Percentiles rank a stretch among this genome's conserved stretches.
Conservation (phyloP, 1,140 invertebrate species). For the Drosophila persimilis region DNA sequence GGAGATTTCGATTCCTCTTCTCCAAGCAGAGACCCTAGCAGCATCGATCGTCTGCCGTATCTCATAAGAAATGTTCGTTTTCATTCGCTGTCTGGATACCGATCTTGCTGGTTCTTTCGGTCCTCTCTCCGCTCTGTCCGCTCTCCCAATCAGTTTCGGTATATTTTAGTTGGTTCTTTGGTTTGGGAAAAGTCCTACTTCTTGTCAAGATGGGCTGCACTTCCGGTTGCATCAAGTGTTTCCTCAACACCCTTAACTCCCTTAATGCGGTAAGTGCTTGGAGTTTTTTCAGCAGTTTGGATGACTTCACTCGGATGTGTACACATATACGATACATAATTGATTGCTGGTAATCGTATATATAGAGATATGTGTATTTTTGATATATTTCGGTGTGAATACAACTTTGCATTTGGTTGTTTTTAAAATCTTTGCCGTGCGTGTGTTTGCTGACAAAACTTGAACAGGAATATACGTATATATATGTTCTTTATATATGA, state of each 20-base stretch:
- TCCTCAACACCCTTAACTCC: conserved; percentile 66
- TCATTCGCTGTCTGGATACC: conserved; percentile 39
- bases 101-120: conserved; percentile 26
- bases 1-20: conserved; percentile 2
- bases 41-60: background rate
- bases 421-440: no score
- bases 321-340: no score
- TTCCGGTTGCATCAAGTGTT: conserved; percentile 68
- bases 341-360: background rate
- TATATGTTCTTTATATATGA: background rate
- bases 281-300: background rate
- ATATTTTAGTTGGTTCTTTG: conserved; percentile 1
- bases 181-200: background rate
- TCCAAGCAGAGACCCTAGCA: no score
- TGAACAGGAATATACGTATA: background rate
- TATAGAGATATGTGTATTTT: background rate
- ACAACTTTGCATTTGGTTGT: background rate
- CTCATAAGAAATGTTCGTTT: conserved; percentile 5
- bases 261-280: conserved; percentile 60
- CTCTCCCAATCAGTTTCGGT: background rate
- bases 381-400: background rate
- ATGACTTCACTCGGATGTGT: background rate
- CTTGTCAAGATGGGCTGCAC: conserved; percentile 66
- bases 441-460: no score
- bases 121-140: background rate